phyloP scores from a whole-genome alignment of 2,888 invertebrate genomes.

The Tanytarsus gracilentus region DNA sequence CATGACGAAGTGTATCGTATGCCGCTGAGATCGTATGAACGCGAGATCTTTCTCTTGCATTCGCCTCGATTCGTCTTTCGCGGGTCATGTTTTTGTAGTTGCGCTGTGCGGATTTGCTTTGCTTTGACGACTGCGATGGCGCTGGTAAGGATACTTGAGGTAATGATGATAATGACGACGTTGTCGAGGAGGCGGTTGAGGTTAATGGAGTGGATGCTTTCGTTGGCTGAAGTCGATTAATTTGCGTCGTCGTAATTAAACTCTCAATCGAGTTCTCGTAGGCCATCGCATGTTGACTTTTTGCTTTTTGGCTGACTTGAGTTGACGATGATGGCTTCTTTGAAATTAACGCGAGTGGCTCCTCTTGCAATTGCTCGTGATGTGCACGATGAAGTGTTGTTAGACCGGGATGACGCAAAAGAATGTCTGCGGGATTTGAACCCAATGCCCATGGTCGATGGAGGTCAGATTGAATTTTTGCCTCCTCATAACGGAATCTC shows the following conservation, averaged over 20 bases:
- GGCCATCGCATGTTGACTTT: constrained; percentile 33
- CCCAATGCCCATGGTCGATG: constrained; percentile 33
- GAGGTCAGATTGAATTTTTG: constrained; percentile 30
- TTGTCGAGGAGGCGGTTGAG: neutral
- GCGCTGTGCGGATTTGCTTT: constrained; percentile 65
- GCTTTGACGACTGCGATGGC: constrained; percentile 50
- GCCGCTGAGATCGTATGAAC: constrained; percentile 95
- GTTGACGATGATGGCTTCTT: constrained; percentile 37
- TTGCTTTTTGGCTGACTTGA: constrained; percentile 33
- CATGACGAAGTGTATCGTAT: constrained; percentile 74
- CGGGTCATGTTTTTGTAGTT: constrained; percentile 95
- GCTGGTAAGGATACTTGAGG: constrained; percentile 30
- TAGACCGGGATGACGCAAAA: constrained; percentile 42
- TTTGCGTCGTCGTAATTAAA: constrained; percentile 26
- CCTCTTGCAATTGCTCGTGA: too few species aligned
- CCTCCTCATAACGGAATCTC: constrained; percentile 50
- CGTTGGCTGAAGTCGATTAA: constrained; percentile 17
- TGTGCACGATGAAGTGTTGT: constrained; percentile 41
- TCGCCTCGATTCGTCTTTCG: constrained; percentile 86
- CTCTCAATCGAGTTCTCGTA: constrained; percentile 26
- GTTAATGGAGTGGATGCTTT: neutral
- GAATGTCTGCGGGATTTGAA: constrained; percentile 44
- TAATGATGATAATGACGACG: constrained; percentile 29
- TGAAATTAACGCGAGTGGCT: constrained; percentile 55
- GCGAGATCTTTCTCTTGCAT: constrained; percentile 82